Evolutionary conservation across 2,888 invertebrate species (phyloP).

Genomic region (Ctenicera cuprea): DNA sequence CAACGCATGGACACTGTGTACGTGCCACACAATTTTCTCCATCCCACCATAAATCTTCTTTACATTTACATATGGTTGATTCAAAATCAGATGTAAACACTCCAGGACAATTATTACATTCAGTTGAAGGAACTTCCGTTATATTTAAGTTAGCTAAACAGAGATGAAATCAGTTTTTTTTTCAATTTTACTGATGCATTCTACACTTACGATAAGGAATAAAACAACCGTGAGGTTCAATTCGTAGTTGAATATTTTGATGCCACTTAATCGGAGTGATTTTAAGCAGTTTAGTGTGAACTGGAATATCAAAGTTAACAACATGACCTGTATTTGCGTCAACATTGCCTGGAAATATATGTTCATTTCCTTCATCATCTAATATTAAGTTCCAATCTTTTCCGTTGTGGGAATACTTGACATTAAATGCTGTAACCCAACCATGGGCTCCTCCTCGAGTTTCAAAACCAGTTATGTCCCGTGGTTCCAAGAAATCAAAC

Average conservation of each 20-base stretch:
- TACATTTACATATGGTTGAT: conserved; percentile 74
- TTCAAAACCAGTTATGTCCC: conserved; percentile 85
- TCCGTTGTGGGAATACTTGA: conserved; percentile 84
- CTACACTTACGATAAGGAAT: conserved; percentile 79
- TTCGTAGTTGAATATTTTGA: conserved; percentile 81
- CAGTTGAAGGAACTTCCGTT: conserved; percentile 20
- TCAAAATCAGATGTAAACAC: conserved; percentile 61
- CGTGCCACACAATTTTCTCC: conserved; percentile 83
- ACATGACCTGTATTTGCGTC: conserved; percentile 78
- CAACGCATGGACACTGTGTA: conserved; percentile 86
- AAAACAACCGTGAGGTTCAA: conserved; percentile 88
- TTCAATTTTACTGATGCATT: not conserved
- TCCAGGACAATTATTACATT: conserved; percentile 77
- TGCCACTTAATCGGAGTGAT: conserved; percentile 86
- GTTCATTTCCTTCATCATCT: conserved; percentile 74
- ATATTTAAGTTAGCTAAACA: not conserved
- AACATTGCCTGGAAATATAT: conserved; percentile 83
- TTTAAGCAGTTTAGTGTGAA: conserved; percentile 83
- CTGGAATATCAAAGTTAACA: conserved; percentile 82
- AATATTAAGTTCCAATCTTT: conserved; percentile 82
- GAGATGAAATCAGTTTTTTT: not conserved
- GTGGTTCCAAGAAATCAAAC: conserved; percentile 86
- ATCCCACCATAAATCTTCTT: conserved; percentile 79
- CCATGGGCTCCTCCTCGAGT: conserved; percentile 83
- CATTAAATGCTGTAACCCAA: conserved; percentile 85